These are phyloP conservation scores for Halichoeres trimaculatus DNA, from an alignment of 2,113 vertebrate species.

Conservation along the genomic window DNA sequence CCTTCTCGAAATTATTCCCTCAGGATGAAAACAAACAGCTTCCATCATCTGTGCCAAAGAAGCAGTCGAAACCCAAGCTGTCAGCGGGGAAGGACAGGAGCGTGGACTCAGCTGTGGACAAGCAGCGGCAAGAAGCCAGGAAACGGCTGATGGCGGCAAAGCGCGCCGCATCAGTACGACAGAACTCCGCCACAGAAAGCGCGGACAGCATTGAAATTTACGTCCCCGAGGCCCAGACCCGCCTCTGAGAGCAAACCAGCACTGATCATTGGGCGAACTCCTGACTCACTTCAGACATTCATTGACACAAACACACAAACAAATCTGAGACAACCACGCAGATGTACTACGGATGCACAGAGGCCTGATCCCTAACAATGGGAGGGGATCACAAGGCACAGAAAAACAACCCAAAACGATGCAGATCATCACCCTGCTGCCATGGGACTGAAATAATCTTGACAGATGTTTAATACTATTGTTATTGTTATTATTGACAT, in stretches of 20 bases:
- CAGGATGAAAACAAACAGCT: constrained; percentile 96
- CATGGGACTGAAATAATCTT: constrained; percentile 69
- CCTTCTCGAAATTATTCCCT: not conserved
- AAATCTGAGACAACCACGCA: constrained; percentile 59
- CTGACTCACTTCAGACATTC: constrained; percentile 48
- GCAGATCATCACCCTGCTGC: constrained; percentile 57
- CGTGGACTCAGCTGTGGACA: constrained; percentile 89
- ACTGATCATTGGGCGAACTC: constrained; percentile 18
- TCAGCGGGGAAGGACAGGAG: constrained; percentile 90
- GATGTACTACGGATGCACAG: constrained; percentile 50
- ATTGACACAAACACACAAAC: constrained; percentile 56
- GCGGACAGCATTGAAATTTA: constrained; percentile 99
- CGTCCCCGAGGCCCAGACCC: constrained; percentile 95
- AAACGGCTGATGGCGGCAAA: constrained; percentile 97
- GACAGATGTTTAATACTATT: constrained; percentile 80
- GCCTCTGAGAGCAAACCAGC: constrained; percentile 79
- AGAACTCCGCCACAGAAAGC: constrained; percentile 98
- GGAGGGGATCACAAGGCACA: constrained; percentile 55
- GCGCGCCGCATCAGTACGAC: constrained; percentile 93
- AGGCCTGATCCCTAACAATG: constrained; percentile 38
- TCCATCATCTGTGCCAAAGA: constrained; percentile 97
- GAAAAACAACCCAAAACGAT: constrained; percentile 46
- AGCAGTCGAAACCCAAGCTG: constrained; percentile 90
- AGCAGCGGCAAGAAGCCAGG: constrained; percentile 96
- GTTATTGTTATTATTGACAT: constrained; percentile 77